phyloP scores from a whole-genome alignment of 2,113 vertebrate genomes.

The Colinus virginianus region DNA sequence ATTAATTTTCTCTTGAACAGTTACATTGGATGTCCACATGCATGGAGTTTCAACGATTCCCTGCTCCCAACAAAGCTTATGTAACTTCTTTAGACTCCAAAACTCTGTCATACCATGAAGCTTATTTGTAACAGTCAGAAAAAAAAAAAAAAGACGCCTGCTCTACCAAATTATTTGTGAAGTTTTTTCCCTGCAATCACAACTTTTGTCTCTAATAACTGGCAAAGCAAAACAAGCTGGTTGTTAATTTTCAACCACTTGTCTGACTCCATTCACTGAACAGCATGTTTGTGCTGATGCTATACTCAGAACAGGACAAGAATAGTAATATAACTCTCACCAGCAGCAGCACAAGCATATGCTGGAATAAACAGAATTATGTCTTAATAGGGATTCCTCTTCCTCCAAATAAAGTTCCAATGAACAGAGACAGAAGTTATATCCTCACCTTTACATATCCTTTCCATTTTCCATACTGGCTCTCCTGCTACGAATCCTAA shows the following conservation, averaged over 20 bases:
- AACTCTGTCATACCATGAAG: neutral
- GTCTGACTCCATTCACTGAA: neutral
- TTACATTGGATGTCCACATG: neutral
- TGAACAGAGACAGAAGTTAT: neutral
- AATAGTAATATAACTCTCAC: neutral
- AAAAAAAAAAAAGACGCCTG: neutral
- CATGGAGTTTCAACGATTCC: neutral
- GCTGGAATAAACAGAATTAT: neutral
- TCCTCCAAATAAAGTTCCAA: neutral
- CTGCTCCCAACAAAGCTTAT: neutral
- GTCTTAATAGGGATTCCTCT: neutral
- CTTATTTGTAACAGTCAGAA: neutral
- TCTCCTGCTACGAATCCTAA: neutral
- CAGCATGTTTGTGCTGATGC: accelerated
- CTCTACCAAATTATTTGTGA: neutral
- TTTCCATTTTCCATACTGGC: neutral
- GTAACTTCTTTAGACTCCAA: neutral
- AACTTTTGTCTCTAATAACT: neutral
- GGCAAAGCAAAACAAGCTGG: neutral
- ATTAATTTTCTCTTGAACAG: neutral
- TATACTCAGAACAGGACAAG: neutral
- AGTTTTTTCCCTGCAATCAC: neutral
- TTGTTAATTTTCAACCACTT: neutral
- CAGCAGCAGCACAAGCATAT: neutral
- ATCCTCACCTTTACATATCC: neutral